These are phyloP conservation scores for Corticium candelabrum DNA, from an alignment of 37 sponge, comb jelly and placozoan species.

Conservation along the genomic window DNA sequence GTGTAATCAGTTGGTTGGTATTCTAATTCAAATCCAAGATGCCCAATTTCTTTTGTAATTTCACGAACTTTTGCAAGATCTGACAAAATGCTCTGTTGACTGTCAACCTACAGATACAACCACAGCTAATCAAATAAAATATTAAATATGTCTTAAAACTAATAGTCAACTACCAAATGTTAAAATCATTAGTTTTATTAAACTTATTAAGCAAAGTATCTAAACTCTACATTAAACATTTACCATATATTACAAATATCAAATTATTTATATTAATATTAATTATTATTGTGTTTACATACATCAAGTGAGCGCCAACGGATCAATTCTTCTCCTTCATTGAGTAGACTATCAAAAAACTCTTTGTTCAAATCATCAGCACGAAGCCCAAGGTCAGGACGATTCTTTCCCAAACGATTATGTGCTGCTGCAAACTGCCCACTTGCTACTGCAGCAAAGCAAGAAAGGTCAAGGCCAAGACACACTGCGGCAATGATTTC, in stretches of 20 bases:
- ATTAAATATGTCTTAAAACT: too few species aligned
- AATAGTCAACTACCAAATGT: too few species aligned
- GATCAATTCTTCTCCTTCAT: too few species aligned
- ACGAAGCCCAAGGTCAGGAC: constrained; percentile 41
- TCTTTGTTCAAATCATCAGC: constrained; percentile 20
- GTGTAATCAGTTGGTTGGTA: too few species aligned
- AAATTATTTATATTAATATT: too few species aligned
- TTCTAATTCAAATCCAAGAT: constrained; percentile 59
- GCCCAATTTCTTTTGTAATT: constrained; percentile 65
- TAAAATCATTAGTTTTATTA: too few species aligned
- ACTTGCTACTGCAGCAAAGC: constrained; percentile 45
- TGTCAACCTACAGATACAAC: constrained; percentile 46
- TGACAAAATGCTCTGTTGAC: constrained; percentile 61
- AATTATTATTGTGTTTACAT: too few species aligned
- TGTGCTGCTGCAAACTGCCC: constrained; percentile 71
- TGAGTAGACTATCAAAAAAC: constrained; percentile 45
- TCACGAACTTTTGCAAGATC: constrained; percentile 61
- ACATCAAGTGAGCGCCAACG: too few species aligned
- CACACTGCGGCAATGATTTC: constrained; percentile 61
- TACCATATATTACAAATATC: too few species aligned
- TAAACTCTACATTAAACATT: too few species aligned
- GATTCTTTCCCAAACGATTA: constrained; percentile 61
- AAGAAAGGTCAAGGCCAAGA: constrained; percentile 55
- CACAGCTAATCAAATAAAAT: too few species aligned
- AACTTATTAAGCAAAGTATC: too few species aligned